Conservation (phyloP, 2,888 invertebrate genomes). For the Onthophagus sagittarius region DNA sequence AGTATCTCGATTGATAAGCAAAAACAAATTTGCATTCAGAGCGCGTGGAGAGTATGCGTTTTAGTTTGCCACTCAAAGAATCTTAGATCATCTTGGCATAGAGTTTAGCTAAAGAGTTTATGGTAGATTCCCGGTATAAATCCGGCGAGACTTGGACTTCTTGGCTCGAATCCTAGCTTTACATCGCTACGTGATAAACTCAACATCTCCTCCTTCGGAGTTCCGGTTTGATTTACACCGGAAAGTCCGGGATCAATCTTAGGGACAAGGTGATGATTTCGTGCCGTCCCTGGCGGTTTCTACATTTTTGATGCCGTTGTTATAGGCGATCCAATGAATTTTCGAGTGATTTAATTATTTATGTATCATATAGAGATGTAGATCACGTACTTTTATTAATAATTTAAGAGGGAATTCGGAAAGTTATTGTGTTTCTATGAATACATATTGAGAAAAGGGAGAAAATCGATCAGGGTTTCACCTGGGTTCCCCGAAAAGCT, state of each 20-base stretch:
- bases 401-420: neutral
- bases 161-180: conserved; percentile 19
- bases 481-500: conserved; percentile 20
- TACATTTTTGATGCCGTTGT: neutral
- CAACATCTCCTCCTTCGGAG: neutral
- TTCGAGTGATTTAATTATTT: neutral
- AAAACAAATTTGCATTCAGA: neutral
- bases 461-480: neutral
- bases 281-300: neutral
- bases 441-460: neutral
- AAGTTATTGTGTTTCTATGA: neutral
- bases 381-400: neutral
- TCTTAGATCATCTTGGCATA: neutral
- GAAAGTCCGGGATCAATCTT: neutral
- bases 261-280: neutral
- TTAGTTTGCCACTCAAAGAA: neutral
- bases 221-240: neutral
- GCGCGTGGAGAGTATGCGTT: neutral
- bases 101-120: conserved; percentile 42
- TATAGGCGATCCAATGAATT: neutral
- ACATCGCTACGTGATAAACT: neutral
- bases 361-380: neutral
- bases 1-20: neutral
- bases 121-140: conserved; percentile 49
- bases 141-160: conserved; percentile 37